These are phyloP conservation scores for Halichondria panicea DNA, from an alignment of 37 sponge, comb jelly and placozoan species.

Conservation along the genomic window DNA sequence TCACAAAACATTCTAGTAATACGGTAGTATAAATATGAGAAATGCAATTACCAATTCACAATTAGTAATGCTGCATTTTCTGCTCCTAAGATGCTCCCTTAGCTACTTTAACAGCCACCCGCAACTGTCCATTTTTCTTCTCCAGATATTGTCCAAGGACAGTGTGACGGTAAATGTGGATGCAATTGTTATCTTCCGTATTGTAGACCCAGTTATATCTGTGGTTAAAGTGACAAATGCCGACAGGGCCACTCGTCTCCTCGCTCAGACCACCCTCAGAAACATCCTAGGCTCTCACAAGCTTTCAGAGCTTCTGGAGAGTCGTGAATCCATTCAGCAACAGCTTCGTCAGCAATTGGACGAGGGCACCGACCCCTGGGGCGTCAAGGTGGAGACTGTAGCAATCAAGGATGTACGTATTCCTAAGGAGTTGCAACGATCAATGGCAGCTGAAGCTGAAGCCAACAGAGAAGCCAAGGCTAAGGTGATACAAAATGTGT, in stretches of 20 bases:
- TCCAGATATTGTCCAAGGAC: constrained; percentile 92
- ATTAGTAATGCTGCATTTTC: too few species aligned
- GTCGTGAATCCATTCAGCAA: constrained; percentile 71
- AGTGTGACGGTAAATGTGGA: constrained; percentile 93
- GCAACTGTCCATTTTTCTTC: background rate
- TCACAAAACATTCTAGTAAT: too few species aligned
- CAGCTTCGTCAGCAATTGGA: constrained; percentile 80
- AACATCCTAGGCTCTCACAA: constrained; percentile 93
- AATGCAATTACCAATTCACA: too few species aligned
- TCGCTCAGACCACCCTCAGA: constrained; percentile 94
- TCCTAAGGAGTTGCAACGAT: constrained; percentile 85
- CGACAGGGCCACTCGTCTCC: constrained; percentile 37
- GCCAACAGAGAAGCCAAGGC: constrained; percentile 94
- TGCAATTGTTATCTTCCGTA: constrained; percentile 90
- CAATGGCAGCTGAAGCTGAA: constrained; percentile 99
- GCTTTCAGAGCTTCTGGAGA: constrained; percentile 81
- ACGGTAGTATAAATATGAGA: too few species aligned
- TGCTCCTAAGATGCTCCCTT: too few species aligned
- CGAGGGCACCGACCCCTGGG: constrained; percentile 96
- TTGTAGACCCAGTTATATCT: constrained; percentile 74
- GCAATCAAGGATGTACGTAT: constrained; percentile 96
- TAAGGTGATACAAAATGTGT: constrained; percentile 61
- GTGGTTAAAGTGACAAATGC: constrained; percentile 77
- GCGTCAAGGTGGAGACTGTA: constrained; percentile 90
- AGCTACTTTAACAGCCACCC: too few species aligned